Evolutionary conservation across 2,113 vertebrate genomes (phyloP).

Genomic region (human (Homo sapiens)): DNA sequence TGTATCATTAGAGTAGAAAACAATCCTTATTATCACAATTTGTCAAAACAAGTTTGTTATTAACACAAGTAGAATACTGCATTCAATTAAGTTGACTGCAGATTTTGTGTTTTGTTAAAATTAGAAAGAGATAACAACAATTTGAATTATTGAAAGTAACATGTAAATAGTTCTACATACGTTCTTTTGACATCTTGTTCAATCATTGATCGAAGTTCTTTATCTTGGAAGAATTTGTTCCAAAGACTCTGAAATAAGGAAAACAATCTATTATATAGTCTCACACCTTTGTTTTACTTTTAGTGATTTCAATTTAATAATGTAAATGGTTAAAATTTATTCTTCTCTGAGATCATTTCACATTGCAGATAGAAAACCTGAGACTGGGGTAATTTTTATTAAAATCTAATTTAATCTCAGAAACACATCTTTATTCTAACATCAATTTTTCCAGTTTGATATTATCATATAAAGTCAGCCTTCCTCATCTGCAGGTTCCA

Average conservation of each 20-base stretch:
- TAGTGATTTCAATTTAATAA: conserved; percentile 46
- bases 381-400: conserved; percentile 29
- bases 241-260: conserved; percentile 90
- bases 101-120: not conserved
- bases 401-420: conserved; percentile 30
- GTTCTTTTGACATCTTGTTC: conserved; percentile 98
- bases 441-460: not conserved
- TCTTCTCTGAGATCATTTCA: conserved; percentile 28
- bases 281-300: conserved; percentile 15
- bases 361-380: not conserved
- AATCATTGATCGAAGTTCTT: conserved; percentile 98
- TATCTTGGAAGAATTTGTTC: conserved; percentile 98
- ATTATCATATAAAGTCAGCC: not conserved
- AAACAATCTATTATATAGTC: conserved; percentile 65
- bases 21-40: not conserved
- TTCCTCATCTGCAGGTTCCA: not conserved
- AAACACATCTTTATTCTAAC: not conserved
- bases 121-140: conserved; percentile 22
- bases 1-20: conserved; percentile 13
- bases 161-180: conserved; percentile 84
- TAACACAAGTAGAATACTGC: not conserved
- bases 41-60: not conserved
- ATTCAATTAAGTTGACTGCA: not conserved
- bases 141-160: conserved; percentile 36
- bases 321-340: conserved; percentile 41